These are phyloP conservation scores for Junco hyemalis DNA, from an alignment of 2,113 vertebrate species.

Conservation along the genomic window DNA sequence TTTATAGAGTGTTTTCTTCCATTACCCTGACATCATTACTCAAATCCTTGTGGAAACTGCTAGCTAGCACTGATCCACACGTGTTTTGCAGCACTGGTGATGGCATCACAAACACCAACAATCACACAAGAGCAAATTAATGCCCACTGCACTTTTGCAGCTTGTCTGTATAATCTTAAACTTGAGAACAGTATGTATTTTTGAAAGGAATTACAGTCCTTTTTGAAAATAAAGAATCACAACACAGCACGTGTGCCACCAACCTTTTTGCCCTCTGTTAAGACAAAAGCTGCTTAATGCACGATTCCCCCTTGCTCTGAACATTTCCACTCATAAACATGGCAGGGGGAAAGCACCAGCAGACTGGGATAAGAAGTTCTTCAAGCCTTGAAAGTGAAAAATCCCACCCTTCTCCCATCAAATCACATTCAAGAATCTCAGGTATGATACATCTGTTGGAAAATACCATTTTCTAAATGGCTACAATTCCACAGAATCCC, in stretches of 20 bases:
- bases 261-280: background rate
- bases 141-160: background rate
- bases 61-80: background rate
- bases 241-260: rapidly evolving
- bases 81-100: background rate
- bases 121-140: background rate
- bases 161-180: background rate
- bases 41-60: background rate
- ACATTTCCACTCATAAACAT: background rate
- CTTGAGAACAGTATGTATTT: background rate
- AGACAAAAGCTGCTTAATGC: background rate
- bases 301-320: background rate
- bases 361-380: background rate
- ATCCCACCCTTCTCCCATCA: background rate
- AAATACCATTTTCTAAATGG: background rate
- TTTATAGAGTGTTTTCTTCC: background rate
- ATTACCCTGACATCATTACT: background rate
- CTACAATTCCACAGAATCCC: background rate
- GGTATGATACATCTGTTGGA: background rate
- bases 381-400: background rate
- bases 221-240: background rate
- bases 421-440: background rate
- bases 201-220: background rate
- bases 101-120: background rate
- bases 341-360: background rate